Evolutionary conservation across 1,140 invertebrate genomes (phyloP).

Genomic region (Caenorhabditis brenneri): DNA sequence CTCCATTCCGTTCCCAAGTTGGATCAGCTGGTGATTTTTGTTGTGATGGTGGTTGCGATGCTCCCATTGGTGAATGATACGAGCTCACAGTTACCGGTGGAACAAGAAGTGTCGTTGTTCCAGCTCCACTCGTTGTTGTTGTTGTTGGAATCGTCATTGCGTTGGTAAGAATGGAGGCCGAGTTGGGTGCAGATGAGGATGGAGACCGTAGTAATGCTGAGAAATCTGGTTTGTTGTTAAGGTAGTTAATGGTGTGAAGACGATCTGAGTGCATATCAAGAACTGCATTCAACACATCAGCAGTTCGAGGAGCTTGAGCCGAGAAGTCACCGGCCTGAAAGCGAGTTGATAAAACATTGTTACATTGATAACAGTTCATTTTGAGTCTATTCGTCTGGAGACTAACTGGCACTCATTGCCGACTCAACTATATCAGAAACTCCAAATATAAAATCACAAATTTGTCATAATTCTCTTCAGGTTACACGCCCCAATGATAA

Average conservation of each 20-base stretch:
- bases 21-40: constrained; percentile 11
- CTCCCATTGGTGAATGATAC: constrained; percentile 31
- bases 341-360: neutral
- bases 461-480: constrained; percentile 2
- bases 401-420: too few species aligned
- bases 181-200: constrained; percentile 50
- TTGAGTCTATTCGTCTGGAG: too few species aligned
- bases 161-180: constrained; percentile 40
- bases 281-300: constrained; percentile 58
- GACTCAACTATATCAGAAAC: neutral
- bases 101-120: neutral
- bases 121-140: constrained; percentile 37
- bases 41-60: neutral
- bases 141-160: constrained; percentile 28
- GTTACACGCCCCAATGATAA: neutral
- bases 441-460: neutral
- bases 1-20: neutral
- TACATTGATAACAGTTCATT: neutral
- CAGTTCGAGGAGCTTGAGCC: constrained; percentile 54
- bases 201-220: constrained; percentile 27
- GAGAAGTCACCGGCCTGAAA: constrained; percentile 43
- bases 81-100: constrained; percentile 21
- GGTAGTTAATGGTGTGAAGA: constrained; percentile 55
- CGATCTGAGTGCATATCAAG: constrained; percentile 56
- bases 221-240: constrained; percentile 44